Conservation (phyloP, 2,888 invertebrate species). For the Ichneumon xanthorius region DNA sequence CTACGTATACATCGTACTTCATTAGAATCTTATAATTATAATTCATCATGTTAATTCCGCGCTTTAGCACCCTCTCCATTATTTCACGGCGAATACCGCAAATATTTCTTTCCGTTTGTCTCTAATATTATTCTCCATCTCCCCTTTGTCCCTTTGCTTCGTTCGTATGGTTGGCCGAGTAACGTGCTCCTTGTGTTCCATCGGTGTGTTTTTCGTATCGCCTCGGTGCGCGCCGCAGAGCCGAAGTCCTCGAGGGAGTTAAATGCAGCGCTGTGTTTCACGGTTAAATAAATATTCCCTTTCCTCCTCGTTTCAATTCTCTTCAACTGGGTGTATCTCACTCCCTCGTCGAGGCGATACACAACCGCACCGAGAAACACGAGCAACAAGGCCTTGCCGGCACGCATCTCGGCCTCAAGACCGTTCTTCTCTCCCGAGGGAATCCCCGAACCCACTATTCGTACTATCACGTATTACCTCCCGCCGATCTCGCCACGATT, state of each 20-base stretch:
- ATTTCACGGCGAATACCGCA: background rate
- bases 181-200: background rate
- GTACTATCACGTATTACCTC: conserved; percentile 29
- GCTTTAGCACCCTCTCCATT: background rate
- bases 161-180: conserved; percentile 6
- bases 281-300: conserved; percentile 60
- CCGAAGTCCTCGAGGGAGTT: conserved; percentile 44
- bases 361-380: background rate
- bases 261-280: conserved; percentile 28
- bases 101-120: conserved; percentile 7
- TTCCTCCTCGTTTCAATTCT: conserved; percentile 10
- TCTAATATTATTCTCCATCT: conserved; percentile 17
- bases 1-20: conserved; percentile 28
- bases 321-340: conserved; percentile 18
- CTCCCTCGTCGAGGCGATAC: background rate
- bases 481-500: conserved; percentile 35
- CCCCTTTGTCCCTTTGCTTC: background rate
- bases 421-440: conserved; percentile 24
- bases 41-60: background rate
- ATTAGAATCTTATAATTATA: conserved; percentile 2
- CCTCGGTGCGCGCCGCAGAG: background rate
- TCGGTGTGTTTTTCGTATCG: conserved; percentile 4
- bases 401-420: conserved; percentile 28
- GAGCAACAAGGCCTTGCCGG: conserved; percentile 3
- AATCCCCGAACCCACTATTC: conserved; percentile 18